A percentile compares a stretch with the other conserved stretches of the same genome.
These are phyloP conservation scores for Oceanodroma leucorhoa DNA, from an alignment of 2,797 vertebrate species.

Conservation along the genomic window DNA sequence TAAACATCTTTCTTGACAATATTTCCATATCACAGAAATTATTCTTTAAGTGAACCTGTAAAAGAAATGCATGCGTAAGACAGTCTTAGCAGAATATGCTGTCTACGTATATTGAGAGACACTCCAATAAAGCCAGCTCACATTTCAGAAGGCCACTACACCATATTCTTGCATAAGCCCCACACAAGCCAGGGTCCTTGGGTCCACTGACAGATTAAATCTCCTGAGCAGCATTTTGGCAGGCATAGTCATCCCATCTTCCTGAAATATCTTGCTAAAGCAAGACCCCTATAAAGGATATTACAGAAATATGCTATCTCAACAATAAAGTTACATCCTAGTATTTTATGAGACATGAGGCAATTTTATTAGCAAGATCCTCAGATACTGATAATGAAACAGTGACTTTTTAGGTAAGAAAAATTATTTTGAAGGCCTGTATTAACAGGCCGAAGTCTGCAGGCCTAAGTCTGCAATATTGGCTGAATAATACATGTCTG, in stretches of 20 bases:
- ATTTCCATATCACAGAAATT: neutral
- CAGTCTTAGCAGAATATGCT: neutral
- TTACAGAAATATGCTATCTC: neutral
- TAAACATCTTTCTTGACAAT: neutral
- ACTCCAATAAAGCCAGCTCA: neutral
- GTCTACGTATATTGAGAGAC: neutral
- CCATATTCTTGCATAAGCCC: neutral
- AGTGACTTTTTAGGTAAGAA: neutral
- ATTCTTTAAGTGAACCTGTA: neutral
- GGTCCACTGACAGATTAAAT: neutral
- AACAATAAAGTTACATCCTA: neutral
- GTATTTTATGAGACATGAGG: neutral
- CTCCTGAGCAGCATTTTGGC: neutral
- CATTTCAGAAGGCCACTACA: neutral
- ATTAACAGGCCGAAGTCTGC: neutral
- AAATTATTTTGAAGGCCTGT: neutral
- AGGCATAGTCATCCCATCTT: neutral
- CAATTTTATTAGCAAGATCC: neutral
- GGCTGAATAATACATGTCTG: neutral
- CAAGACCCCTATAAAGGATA: neutral
- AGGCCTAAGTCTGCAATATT: neutral
- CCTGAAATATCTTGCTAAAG: neutral
- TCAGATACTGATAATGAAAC: neutral
- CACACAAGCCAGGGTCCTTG: neutral
- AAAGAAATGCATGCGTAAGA: neutral